Base-by-base conservation (phyloP, 2,888 invertebrate genomes). In the Caenorhabditis becei region DNA sequence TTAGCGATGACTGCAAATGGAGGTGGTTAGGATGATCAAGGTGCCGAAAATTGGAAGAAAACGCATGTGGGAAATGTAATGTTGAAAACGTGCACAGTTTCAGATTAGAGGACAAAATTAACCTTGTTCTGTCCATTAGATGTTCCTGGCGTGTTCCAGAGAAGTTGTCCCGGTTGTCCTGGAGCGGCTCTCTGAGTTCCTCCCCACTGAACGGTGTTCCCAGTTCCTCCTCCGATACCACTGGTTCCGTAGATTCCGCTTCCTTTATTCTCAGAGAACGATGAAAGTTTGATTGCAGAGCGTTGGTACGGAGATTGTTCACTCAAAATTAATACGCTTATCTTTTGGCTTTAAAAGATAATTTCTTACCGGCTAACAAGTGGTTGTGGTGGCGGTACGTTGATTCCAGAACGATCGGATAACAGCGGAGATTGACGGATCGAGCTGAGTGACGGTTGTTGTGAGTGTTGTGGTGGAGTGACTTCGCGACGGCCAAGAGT, bases 291-390 rank as follows among this genome's bases (percentile, higher is more conserved):
- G 41, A 86, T 78, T 11, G 78, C 82, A 10, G 85, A 77, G 7
- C 83, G 63, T 26, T 86, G 86, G 58, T 86, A 86, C 20, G 83
- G 83, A 23, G 86, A 86, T 66, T 82, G 83, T 35, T 86, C 86
- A 10, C 83, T 81, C 51, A 14, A 80, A 69, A 47, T 23, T 10
- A 44, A 20, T 23, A 59, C 5, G 5, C 1, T n/a, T 16, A 11
- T 24, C 0, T 49, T 23, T 16, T n/a, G 2, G 10, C 18, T 10
- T 44, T 32, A 4, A 32, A 32, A 18, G n/a, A n/a, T 14, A 37
- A n/a, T n/a, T 10, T 20, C 20, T 3, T 58, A 80, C 79, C 79
- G 67, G 65, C 74, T 71, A n/a, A 62, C 74, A 32, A 80, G 49
- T 2, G 79, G 67, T 35, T 67, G 69, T 62, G 75, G 80, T 32